Evolutionary conservation across 2,888 invertebrate genomes (phyloP).

Genomic region (Hololepta plana): DNA sequence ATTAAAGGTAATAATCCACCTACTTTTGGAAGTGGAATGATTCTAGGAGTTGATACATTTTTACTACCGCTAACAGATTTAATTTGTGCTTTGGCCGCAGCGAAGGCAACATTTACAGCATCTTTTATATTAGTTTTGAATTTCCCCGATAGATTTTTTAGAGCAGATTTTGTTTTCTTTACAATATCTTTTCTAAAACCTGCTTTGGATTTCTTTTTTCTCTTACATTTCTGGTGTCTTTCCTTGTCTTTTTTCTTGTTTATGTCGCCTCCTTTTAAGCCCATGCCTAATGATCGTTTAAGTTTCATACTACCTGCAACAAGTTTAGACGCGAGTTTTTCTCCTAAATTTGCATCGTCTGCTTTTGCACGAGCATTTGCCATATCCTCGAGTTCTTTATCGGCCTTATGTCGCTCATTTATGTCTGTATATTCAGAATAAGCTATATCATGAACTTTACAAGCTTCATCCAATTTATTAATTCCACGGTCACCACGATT

Average conservation of each 20-base stretch:
- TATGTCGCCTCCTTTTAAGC: too few species aligned
- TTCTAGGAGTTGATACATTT: constrained; percentile 4
- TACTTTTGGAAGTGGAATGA: constrained; percentile 9
- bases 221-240: too few species aligned
- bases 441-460: too few species aligned
- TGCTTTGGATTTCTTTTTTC: background rate
- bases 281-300: constrained; percentile 5
- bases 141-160: too few species aligned
- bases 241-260: constrained; percentile 3
- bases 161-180: background rate
- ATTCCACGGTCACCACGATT: too few species aligned
- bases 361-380: too few species aligned
- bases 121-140: too few species aligned
- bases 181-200: background rate
- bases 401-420: too few species aligned
- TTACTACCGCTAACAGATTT: constrained; percentile 6
- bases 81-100: constrained; percentile 5
- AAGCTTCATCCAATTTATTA: too few species aligned
- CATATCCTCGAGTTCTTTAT: too few species aligned
- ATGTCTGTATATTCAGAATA: too few species aligned
- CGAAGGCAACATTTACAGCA: constrained; percentile 5
- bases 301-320: constrained; percentile 4
- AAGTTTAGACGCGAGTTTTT: constrained; percentile 1
- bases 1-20: constrained; percentile 14
- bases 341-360: constrained; percentile 4